These are phyloP conservation scores for Ganaspis brasiliensis DNA, from an alignment of 2,888 invertebrate genomes.

Conservation along the genomic window DNA sequence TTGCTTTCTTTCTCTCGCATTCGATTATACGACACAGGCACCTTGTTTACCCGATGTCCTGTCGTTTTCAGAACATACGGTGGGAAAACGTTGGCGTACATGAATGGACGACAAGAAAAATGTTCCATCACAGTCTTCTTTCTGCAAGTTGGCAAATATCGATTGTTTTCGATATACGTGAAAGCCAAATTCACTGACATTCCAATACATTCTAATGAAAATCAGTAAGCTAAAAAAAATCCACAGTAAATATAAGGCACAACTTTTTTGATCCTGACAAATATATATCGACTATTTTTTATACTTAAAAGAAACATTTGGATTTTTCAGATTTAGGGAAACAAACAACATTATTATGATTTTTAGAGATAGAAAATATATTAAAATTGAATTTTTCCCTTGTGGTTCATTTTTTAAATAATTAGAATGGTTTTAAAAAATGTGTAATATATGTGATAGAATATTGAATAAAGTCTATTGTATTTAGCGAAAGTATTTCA, in stretches of 20 bases:
- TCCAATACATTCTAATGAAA: background rate
- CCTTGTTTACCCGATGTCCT: slow-evolving; percentile 41
- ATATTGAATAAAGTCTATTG: too few relatives aligned
- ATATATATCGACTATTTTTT: too few relatives aligned
- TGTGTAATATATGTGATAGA: too few relatives aligned
- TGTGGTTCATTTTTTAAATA: too few relatives aligned
- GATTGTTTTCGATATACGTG: slow-evolving; percentile 13
- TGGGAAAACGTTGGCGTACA: slow-evolving; percentile 26
- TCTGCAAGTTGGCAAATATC: slow-evolving; percentile 27
- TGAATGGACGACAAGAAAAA: slow-evolving; percentile 40
- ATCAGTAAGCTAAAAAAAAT: background rate
- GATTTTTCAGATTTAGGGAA: too few relatives aligned
- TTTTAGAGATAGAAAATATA: too few relatives aligned
- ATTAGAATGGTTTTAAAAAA: too few relatives aligned
- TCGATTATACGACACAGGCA: slow-evolving; percentile 40
- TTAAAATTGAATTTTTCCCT: too few relatives aligned
- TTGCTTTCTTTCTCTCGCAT: slow-evolving; percentile 13
- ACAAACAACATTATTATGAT: too few relatives aligned
- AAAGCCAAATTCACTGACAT: slow-evolving; percentile 1
- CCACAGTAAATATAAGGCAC: too few relatives aligned
- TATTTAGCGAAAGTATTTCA: background rate
- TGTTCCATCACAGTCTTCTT: slow-evolving; percentile 26
- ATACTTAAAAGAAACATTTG: too few relatives aligned
- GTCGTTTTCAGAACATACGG: slow-evolving; percentile 40
- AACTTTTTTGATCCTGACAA: background rate